These are phyloP conservation scores for Apogon talboti DNA, from an alignment of 2,797 vertebrate species.

Conservation along the genomic window DNA sequence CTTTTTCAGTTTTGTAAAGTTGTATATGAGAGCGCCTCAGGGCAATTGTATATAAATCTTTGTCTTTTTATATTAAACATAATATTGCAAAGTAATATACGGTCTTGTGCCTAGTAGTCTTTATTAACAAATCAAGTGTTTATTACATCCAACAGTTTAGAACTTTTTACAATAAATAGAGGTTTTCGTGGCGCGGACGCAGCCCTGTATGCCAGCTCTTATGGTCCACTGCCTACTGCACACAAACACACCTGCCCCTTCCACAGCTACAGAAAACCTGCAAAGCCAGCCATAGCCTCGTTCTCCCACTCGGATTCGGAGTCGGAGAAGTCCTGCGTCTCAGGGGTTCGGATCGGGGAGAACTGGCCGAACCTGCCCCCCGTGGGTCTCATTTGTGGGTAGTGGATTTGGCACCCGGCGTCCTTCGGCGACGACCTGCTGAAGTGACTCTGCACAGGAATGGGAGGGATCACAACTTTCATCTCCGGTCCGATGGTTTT, in stretches of 20 bases:
- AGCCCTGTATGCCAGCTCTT: conserved; percentile 10
- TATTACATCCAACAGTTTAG: conserved; percentile 28
- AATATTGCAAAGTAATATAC: conserved; percentile 63
- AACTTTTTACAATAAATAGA: conserved; percentile 75
- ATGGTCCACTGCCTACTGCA: background rate
- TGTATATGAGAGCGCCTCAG: conserved; percentile 76
- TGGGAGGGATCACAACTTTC: conserved; percentile 83
- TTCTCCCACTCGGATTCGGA: conserved; percentile 87
- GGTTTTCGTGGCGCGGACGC: background rate
- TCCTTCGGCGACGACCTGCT: conserved; percentile 70
- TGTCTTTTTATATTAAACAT: conserved; percentile 83
- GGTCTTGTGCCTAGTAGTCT: conserved; percentile 19
- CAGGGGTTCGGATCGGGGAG: conserved; percentile 76
- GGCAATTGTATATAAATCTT: conserved; percentile 82
- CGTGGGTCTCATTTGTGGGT: conserved; percentile 29
- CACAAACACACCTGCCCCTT: background rate
- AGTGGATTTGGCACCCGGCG: conserved; percentile 57
- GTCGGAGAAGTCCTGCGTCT: conserved; percentile 77
- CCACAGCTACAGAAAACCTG: conserved; percentile 73
- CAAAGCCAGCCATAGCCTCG: conserved; percentile 77
- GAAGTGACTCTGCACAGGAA: conserved; percentile 72
- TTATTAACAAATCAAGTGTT: conserved; percentile 41
- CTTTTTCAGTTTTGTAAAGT: conserved; percentile 81
- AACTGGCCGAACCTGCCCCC: conserved; percentile 72
- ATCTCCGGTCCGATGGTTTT: conserved; percentile 84